Percentiles rank a stretch among this genome's conserved stretches.
Conservation (phyloP, 2,113 vertebrate species). For the Gasterosteus nipponicus region DNA sequence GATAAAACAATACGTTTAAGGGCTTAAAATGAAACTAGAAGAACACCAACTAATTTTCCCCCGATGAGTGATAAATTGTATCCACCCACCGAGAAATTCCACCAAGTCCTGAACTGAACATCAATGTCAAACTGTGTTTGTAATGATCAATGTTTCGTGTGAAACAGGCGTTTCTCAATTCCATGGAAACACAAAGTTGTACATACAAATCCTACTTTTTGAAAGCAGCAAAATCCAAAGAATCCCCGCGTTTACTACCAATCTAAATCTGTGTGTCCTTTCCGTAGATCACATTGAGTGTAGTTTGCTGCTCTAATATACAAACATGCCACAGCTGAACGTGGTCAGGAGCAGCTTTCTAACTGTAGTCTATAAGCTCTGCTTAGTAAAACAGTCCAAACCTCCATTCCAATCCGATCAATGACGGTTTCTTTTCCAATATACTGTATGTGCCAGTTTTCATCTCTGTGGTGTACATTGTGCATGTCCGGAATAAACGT, state of each 20-base stretch:
- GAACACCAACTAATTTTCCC: conserved; percentile 40
- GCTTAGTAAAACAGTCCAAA: conserved; percentile 56
- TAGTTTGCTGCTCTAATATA: neutral
- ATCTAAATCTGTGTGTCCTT: neutral
- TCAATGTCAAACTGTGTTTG: neutral
- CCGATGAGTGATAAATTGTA: neutral
- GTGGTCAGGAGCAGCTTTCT: conserved; percentile 14
- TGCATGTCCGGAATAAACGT: conserved; percentile 96
- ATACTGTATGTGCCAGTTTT: conserved; percentile 73
- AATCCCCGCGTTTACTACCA: conserved; percentile 41
- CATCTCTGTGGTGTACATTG: conserved; percentile 85
- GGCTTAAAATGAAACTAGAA: conserved; percentile 36
- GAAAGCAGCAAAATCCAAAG: conserved; percentile 71
- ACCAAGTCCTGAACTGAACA: conserved; percentile 15
- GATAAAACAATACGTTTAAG: conserved; percentile 30
- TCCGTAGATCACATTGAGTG: neutral
- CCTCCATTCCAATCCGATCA: conserved; percentile 30
- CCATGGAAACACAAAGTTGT: conserved; percentile 29
- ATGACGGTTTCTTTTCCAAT: conserved; percentile 53
- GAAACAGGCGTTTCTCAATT: conserved; percentile 22
- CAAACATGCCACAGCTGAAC: conserved; percentile 11
- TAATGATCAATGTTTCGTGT: conserved; percentile 14
- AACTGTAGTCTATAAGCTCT: conserved; percentile 24
- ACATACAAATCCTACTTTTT: conserved; percentile 29
- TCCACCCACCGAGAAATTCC: conserved; percentile 24